A percentile compares a stretch with the other conserved stretches of the same genome.
Conservation (phyloP, 2,113 vertebrate species). For the Corythoichthys intestinalis region DNA sequence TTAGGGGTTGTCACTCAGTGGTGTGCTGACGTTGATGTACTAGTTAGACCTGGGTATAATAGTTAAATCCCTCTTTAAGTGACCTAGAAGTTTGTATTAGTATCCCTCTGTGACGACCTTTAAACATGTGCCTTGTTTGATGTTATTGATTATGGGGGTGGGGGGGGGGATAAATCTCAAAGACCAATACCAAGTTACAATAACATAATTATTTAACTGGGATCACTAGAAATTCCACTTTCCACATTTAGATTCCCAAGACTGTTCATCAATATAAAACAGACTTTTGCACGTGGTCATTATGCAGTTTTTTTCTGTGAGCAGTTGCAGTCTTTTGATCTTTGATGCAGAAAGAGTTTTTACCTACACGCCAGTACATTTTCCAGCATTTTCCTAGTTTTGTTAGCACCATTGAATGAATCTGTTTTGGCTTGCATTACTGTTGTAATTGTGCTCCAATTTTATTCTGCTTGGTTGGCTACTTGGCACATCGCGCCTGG, state of each 20-base stretch:
- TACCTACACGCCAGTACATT: too few species aligned
- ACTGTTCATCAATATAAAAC: neutral
- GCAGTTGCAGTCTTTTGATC: neutral
- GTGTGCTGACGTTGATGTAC: slow-evolving; percentile 38
- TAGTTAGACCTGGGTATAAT: slow-evolving; percentile 4
- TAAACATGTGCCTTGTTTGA: neutral
- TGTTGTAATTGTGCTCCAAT: too few species aligned
- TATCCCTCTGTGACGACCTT: neutral
- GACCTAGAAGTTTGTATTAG: neutral
- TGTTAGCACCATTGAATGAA: too few species aligned
- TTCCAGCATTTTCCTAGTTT: too few species aligned
- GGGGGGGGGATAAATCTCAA: neutral
- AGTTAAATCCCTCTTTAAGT: slow-evolving; percentile 5
- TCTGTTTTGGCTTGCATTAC: too few species aligned
- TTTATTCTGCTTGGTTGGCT: too few species aligned
- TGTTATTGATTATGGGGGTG: neutral
- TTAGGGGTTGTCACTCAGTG: slow-evolving; percentile 43
- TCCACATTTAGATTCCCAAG: neutral
- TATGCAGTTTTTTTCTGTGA: neutral
- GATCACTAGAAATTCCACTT: neutral
- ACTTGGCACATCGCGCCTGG: too few species aligned
- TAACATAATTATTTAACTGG: neutral
- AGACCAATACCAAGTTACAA: neutral
- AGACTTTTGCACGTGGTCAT: neutral
- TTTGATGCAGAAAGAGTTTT: neutral